Conservation (phyloP, 2,113 vertebrate genomes). For the Plestiodon gilberti region DNA sequence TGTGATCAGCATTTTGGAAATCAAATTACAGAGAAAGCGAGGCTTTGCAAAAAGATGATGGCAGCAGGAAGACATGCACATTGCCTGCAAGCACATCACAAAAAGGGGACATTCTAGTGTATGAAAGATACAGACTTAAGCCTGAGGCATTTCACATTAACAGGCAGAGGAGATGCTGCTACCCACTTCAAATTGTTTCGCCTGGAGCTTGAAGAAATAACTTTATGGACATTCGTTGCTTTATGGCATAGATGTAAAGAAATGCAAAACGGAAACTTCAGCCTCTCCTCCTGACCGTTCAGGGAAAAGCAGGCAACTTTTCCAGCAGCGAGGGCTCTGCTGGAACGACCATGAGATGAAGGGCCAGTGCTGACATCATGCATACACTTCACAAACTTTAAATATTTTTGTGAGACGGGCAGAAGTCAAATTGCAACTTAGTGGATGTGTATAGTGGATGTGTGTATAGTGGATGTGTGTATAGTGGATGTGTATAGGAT, state of each 20-base stretch:
- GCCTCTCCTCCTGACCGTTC: neutral
- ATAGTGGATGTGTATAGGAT: too few relatives aligned
- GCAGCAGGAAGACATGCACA: slow-evolving; percentile 3
- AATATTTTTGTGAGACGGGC: neutral
- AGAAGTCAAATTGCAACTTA: neutral
- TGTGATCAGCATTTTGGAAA: slow-evolving; percentile 51
- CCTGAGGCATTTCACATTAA: slow-evolving; percentile 37
- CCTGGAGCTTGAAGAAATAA: slow-evolving; percentile 32
- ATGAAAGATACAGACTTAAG: slow-evolving; percentile 43
- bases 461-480: too few relatives aligned
- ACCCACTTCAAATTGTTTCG: slow-evolving; percentile 58
- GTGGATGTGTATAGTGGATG: too few relatives aligned
- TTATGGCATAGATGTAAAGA: neutral
- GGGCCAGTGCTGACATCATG: too few relatives aligned
- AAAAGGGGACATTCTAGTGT: slow-evolving; percentile 24
- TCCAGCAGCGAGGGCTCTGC: neutral
- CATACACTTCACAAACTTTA: neutral
- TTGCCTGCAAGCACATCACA: slow-evolving; percentile 18
- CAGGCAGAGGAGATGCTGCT: slow-evolving; percentile 29
- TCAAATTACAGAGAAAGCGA: slow-evolving; percentile 30
- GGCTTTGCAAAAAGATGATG: slow-evolving; percentile 40
- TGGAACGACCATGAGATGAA: neutral
- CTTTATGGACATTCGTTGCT: neutral
- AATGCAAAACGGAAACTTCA: neutral
- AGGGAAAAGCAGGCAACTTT: neutral